Evolutionary conservation across 2,888 invertebrate species (phyloP).

Genomic region (Brachyopa scutellaris): DNA sequence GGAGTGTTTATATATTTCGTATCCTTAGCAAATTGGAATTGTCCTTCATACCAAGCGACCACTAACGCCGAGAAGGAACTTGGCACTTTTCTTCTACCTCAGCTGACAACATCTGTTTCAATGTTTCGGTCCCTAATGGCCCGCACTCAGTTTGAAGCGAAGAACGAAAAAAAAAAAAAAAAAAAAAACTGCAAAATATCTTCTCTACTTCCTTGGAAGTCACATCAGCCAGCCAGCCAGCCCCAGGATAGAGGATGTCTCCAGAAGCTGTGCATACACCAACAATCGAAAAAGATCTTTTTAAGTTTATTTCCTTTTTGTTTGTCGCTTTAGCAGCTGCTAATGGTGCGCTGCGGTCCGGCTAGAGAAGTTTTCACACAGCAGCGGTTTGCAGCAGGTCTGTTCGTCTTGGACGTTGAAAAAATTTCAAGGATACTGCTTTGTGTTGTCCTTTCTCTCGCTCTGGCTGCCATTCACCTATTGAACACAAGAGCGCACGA

Average conservation of each 20-base stretch:
- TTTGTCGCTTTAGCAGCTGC: constrained; percentile 40
- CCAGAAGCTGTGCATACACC: constrained; percentile 29
- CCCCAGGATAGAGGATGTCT: constrained; percentile 21
- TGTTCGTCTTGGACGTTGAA: constrained; percentile 20
- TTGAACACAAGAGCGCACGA: constrained; percentile 28
- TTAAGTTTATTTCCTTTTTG: constrained; percentile 8
- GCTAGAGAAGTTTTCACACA: constrained; percentile 41
- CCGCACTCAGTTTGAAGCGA: constrained; percentile 27
- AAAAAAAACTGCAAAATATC: constrained; percentile 1
- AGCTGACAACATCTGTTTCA: constrained; percentile 58
- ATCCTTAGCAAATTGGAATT: constrained; percentile 57
- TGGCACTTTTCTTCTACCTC: constrained; percentile 23
- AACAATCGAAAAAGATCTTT: constrained; percentile 32
- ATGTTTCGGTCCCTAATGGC: constrained; percentile 43
- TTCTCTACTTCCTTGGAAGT: constrained; percentile 15
- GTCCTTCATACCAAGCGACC: constrained; percentile 19
- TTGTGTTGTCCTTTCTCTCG: not conserved
- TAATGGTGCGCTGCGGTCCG: constrained; percentile 63
- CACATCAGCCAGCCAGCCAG: constrained; percentile 45
- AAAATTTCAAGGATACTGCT: constrained; percentile 45
- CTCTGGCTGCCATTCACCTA: constrained; percentile 26
- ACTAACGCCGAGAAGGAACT: constrained; percentile 12
- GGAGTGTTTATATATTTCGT: constrained; percentile 57
- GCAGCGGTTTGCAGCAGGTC: constrained; percentile 38
- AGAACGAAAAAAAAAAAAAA: not conserved